phyloP scores from a whole-genome alignment of 2,888 invertebrate species.

The Ectemnius cavifrons region DNA sequence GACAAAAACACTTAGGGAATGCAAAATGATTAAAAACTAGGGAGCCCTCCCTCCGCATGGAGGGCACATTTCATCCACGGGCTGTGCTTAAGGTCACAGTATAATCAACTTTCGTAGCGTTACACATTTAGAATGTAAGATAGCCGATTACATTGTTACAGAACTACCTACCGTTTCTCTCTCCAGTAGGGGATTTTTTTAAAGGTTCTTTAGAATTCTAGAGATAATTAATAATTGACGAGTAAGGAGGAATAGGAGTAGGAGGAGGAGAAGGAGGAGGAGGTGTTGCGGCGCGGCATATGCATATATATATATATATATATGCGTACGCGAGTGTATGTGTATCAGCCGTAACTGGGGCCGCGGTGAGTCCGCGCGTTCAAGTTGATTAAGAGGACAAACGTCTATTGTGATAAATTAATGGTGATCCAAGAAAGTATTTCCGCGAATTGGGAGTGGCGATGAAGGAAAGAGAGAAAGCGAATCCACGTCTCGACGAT shows the following conservation, averaged over 20 bases:
- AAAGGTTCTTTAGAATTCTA: slow-evolving; percentile 64
- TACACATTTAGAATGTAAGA: slow-evolving; percentile 57
- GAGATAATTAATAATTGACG: slow-evolving; percentile 12
- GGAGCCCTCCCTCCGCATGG: slow-evolving; percentile 40
- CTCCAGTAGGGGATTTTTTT: slow-evolving; percentile 67
- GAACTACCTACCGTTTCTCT: slow-evolving; percentile 68
- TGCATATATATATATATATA: slow-evolving; percentile 45
- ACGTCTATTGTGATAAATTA: slow-evolving; percentile 77
- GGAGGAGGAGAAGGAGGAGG: background rate
- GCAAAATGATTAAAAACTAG: slow-evolving; percentile 27
- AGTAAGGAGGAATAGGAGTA: background rate
- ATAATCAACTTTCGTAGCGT: slow-evolving; percentile 69
- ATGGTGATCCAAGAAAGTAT: slow-evolving; percentile 78
- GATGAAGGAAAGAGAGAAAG: slow-evolving; percentile 31
- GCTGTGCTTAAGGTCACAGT: slow-evolving; percentile 72
- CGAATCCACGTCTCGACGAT: slow-evolving; percentile 43
- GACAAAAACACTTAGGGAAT: slow-evolving; percentile 22
- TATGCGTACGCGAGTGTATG: background rate
- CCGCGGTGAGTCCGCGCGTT: slow-evolving; percentile 52
- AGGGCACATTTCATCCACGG: slow-evolving; percentile 66
- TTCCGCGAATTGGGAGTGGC: slow-evolving; percentile 65
- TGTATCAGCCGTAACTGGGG: slow-evolving; percentile 34
- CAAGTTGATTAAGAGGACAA: slow-evolving; percentile 62
- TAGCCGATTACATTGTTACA: slow-evolving; percentile 70
- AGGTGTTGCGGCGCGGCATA: slow-evolving; percentile 43